These are phyloP conservation scores for Lagria hirta DNA, from an alignment of 2,888 invertebrate genomes.

Conservation along the genomic window DNA sequence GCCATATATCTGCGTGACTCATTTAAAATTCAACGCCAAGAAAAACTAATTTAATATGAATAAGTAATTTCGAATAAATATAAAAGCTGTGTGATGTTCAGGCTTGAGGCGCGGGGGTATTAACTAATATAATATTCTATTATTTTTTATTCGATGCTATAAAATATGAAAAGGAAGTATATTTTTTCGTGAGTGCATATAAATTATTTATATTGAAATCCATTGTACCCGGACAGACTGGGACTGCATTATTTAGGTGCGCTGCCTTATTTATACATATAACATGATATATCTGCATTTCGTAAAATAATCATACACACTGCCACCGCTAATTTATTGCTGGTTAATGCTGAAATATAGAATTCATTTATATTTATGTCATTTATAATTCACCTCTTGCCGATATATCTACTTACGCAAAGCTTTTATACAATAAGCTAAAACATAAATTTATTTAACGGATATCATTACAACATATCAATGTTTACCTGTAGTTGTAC, in stretches of 20 bases:
- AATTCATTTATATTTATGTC: slow-evolving; percentile 47
- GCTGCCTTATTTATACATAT: slow-evolving; percentile 43
- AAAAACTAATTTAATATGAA: slow-evolving; percentile 56
- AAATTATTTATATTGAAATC: slow-evolving; percentile 54
- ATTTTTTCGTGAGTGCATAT: slow-evolving; percentile 53
- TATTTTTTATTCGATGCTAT: slow-evolving; percentile 51
- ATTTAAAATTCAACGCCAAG: slow-evolving; percentile 53
- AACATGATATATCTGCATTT: slow-evolving; percentile 46
- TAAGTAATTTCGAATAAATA: slow-evolving; percentile 55
- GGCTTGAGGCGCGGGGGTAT: slow-evolving; percentile 47
- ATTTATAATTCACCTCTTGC: slow-evolving; percentile 40
- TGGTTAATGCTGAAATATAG: slow-evolving; percentile 44
- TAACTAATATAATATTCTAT: slow-evolving; percentile 57
- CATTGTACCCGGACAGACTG: slow-evolving; percentile 49
- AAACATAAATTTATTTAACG: slow-evolving; percentile 36
- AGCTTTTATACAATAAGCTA: slow-evolving; percentile 37
- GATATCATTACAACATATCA: slow-evolving; percentile 14
- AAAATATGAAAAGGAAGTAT: slow-evolving; percentile 50
- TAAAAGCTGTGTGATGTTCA: slow-evolving; percentile 47
- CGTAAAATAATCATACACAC: slow-evolving; percentile 44
- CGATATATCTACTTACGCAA: slow-evolving; percentile 33
- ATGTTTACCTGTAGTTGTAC: slow-evolving; percentile 14
- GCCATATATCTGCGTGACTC: slow-evolving; percentile 52
- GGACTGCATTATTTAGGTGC: slow-evolving; percentile 45
- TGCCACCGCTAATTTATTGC: slow-evolving; percentile 46